phyloP scores from a whole-genome alignment of 2,113 vertebrate species.

The Melanotaenia duboulayi region DNA sequence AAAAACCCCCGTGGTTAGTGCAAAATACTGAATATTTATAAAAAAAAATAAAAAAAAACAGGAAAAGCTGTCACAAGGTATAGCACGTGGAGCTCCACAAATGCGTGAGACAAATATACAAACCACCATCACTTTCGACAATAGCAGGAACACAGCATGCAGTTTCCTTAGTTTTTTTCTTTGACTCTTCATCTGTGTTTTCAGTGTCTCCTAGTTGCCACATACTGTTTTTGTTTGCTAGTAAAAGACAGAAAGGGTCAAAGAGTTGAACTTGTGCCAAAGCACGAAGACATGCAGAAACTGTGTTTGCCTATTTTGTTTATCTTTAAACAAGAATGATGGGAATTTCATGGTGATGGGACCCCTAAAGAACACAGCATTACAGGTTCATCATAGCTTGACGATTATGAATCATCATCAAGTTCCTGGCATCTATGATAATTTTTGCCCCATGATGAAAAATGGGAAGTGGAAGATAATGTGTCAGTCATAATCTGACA shows the following conservation, averaged over 20 bases:
- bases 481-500: slow-evolving; percentile 33
- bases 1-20: background rate
- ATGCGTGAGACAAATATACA: slow-evolving; percentile 10
- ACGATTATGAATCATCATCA: slow-evolving; percentile 35
- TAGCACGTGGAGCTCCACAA: slow-evolving; percentile 10
- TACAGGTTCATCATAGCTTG: background rate
- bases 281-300: slow-evolving; percentile 1
- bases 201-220: slow-evolving; percentile 7
- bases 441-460: slow-evolving; percentile 24
- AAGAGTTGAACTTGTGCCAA: slow-evolving; percentile 19
- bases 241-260: slow-evolving; percentile 26
- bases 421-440: slow-evolving; percentile 16
- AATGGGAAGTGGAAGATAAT: slow-evolving; percentile 8
- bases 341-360: slow-evolving; percentile 9
- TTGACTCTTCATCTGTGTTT: background rate
- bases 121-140: slow-evolving; percentile 24
- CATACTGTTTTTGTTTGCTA: slow-evolving; percentile 7
- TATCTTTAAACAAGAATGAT: slow-evolving; percentile 21
- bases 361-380: slow-evolving; percentile 5
- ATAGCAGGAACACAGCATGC: slow-evolving; percentile 42
- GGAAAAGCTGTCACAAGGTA: slow-evolving; percentile 20
- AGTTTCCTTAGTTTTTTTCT: background rate
- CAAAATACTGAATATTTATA: slow-evolving; percentile 20
- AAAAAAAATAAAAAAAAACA: too few relatives aligned
- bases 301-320: slow-evolving; percentile 15